Evolutionary conservation across 2,888 invertebrate species (phyloP).

Genomic region (Ectobius pallidus): DNA sequence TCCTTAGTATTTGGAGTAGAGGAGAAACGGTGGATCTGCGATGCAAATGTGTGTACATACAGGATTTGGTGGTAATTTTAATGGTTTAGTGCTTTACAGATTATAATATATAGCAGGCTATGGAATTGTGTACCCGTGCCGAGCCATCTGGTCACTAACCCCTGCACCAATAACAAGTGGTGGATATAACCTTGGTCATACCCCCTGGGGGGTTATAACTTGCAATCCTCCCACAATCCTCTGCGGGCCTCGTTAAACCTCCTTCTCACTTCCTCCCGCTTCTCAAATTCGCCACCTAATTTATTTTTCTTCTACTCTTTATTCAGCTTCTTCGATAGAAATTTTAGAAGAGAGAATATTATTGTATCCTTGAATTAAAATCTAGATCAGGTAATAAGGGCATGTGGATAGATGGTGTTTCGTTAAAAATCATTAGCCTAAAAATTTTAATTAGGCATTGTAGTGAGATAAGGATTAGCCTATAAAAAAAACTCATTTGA

Average conservation of each 20-base stretch:
- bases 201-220: slow-evolving; percentile 36
- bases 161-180: neutral
- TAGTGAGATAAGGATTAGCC: no score
- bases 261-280: neutral
- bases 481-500: no score
- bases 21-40: neutral
- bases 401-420: no score
- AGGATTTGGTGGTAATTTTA: slow-evolving; percentile 19
- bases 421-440: no score
- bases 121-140: neutral
- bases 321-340: neutral
- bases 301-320: neutral
- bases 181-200: slow-evolving; percentile 28
- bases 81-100: slow-evolving; percentile 2
- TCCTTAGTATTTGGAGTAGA: no score
- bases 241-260: slow-evolving; percentile 16
- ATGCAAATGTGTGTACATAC: slow-evolving; percentile 20
- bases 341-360: no score
- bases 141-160: neutral
- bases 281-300: slow-evolving; percentile 1
- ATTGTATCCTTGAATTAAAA: no score
- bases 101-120: slow-evolving; percentile 2
- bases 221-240: slow-evolving; percentile 11
- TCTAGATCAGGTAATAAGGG: neutral
- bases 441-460: no score